phyloP scores from a whole-genome alignment of 1,140 invertebrate species.

The Pseudoatta argentina region DNA sequence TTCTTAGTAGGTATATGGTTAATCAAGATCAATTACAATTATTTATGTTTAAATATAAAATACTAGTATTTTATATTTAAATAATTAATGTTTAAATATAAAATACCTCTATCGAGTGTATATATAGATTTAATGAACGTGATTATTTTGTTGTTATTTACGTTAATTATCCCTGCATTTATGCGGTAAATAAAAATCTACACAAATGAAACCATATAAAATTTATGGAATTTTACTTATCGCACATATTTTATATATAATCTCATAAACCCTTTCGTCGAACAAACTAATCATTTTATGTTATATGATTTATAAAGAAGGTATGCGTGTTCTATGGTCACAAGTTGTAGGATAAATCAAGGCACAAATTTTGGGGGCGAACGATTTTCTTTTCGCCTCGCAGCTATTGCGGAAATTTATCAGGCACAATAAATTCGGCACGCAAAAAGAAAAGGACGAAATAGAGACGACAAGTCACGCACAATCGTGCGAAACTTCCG shows the following conservation, averaged over 20 bases:
- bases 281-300: not conserved
- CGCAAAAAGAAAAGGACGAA: not conserved
- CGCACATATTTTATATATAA: not conserved
- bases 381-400: not conserved
- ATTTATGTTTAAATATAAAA: not conserved
- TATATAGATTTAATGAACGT: not conserved
- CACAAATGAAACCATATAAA: not conserved
- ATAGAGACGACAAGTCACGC: not conserved
- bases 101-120: not conserved
- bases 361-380: not conserved
- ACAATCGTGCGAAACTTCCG: slow-evolving; percentile 59
- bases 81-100: not conserved
- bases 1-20: too few species aligned
- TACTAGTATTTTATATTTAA: not conserved
- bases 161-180: not conserved
- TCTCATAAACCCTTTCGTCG: not conserved
- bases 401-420: slow-evolving; percentile 58
- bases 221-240: not conserved
- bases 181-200: not conserved
- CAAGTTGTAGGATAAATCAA: not conserved
- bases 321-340: not conserved
- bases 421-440: slow-evolving; percentile 17
- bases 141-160: not conserved
- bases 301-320: not conserved
- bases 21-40: not conserved